These are phyloP conservation scores for Trichogramma evanescens DNA, from an alignment of 2,888 invertebrate genomes.

Conservation along the genomic window DNA sequence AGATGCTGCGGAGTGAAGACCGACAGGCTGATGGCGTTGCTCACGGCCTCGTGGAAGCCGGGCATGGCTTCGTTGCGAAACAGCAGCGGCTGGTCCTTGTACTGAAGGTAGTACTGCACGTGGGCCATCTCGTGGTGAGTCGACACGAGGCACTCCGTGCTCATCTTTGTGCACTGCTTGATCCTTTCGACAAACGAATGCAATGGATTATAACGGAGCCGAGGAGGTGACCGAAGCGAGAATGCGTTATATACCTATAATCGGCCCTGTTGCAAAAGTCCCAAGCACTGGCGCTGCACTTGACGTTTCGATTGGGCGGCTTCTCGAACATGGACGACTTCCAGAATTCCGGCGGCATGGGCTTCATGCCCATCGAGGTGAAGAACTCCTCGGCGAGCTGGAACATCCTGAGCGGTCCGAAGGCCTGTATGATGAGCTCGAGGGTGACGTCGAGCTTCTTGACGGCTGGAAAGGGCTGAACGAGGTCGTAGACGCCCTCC, in stretches of 20 bases:
- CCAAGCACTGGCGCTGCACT: constrained; percentile 76
- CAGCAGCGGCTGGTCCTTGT: constrained; percentile 65
- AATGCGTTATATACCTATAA: constrained; percentile 56
- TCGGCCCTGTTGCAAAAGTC: constrained; percentile 79
- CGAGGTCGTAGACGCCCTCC: constrained; percentile 66
- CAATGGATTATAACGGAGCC: neutral
- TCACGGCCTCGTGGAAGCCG: constrained; percentile 80
- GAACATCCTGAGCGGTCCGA: constrained; percentile 71
- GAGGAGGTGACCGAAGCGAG: no score
- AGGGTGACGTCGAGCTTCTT: constrained; percentile 68
- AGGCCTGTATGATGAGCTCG: constrained; percentile 69
- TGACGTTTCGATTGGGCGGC: constrained; percentile 64
- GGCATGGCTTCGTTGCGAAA: constrained; percentile 79
- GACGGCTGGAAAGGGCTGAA: constrained; percentile 68
- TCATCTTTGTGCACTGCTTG: constrained; percentile 75
- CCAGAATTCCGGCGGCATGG: constrained; percentile 81
- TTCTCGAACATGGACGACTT: constrained; percentile 70
- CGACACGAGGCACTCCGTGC: constrained; percentile 68
- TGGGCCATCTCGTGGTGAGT: constrained; percentile 81
- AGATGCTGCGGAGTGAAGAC: constrained; percentile 72
- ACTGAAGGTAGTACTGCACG: constrained; percentile 73
- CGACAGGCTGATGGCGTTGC: constrained; percentile 72
- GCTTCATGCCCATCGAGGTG: constrained; percentile 70
- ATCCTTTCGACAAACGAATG: constrained; percentile 51
- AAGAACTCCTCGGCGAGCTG: constrained; percentile 79